Base-by-base conservation (phyloP, 2,888 invertebrate genomes). In the Dicranocentrus wangi region DNA sequence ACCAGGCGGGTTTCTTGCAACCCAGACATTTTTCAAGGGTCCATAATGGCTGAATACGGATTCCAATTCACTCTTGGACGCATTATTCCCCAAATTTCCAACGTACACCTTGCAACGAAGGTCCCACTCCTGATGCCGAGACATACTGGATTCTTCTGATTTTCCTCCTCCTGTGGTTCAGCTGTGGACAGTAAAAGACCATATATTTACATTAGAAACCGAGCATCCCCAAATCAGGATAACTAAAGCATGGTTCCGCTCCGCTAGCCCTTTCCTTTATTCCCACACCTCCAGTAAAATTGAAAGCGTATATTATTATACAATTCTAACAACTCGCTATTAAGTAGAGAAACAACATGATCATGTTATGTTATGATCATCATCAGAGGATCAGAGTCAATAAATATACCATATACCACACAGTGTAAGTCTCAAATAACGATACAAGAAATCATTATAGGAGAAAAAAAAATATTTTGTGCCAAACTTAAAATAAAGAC, bases 1-100 rank as follows among this genome's bases (percentile, higher is more conserved):
- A 19, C 95, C 97, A 5, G 96, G 96, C 51, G 96, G 97, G 88
- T 97, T 96, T 87, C 96, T 91, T 0, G 97, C 97, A 0, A 97
- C 96, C 97, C 97, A 97, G 63, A 97, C 96, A 89, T 95, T 97
- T 87, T 94, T 91, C 84, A 97, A 91, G 53, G 94, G 94, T 8
- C 97, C 97, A 89, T 95, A 97, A 89, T 95, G 94, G 78, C 93
- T 91, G 89, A 97, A 97, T 10, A 94, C 92, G 87, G 93, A 94
- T 89, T 97, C 96, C 80, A 95, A 92, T 89, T 96, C 96, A 88
- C 94, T 94, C 89, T 95, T 95, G 15, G 95, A 94, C 5, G 96
- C 96, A 88, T 95, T 95, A 87, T 94, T 95, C 7, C 96, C 96
- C 84, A 97, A 91, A 88, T 96, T 96, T 21, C 97, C 97, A 27